Percentiles rank a stretch among this genome's conserved stretches.
phyloP scores from a whole-genome alignment of 2,797 vertebrate species.

The Scarus forsteni region DNA sequence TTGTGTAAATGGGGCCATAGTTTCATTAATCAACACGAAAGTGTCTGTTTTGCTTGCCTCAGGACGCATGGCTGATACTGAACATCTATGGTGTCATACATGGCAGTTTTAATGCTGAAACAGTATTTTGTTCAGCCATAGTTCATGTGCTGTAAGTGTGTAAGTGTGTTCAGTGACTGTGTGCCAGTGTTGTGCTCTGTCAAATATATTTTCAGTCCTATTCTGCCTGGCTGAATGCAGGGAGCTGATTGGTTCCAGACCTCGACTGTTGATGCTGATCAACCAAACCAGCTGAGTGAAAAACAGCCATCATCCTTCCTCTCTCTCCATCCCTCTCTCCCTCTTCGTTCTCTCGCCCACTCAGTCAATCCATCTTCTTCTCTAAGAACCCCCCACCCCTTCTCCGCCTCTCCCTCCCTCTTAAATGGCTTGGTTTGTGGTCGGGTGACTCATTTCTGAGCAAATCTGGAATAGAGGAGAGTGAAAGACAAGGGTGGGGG shows the following conservation, averaged over 20 bases:
- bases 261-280: constrained; percentile 71
- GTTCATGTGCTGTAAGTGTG: background rate
- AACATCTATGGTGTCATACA: too few relatives aligned
- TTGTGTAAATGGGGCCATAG: too few relatives aligned
- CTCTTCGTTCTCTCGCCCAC: constrained; percentile 13
- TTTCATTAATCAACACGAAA: too few relatives aligned
- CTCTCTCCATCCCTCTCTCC: background rate
- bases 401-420: constrained; percentile 1
- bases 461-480: constrained; percentile 55
- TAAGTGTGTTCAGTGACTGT: constrained; percentile 12
- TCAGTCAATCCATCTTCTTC: constrained; percentile 60
- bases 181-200: constrained; percentile 20
- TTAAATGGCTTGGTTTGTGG: constrained; percentile 69
- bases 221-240: constrained; percentile 66
- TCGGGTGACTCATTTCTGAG: constrained; percentile 73
- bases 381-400: constrained; percentile 15
- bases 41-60: too few relatives aligned
- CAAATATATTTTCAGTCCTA: constrained; percentile 62
- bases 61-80: too few relatives aligned
- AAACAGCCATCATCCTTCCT: constrained; percentile 61
- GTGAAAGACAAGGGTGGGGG: constrained; percentile 17
- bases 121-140: too few relatives aligned
- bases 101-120: too few relatives aligned
- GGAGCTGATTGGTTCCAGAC: constrained; percentile 76
- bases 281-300: constrained; percentile 74